phyloP scores from a whole-genome alignment of 37 sponge, comb jelly and placozoan species.

The Bolinopsis microptera region DNA sequence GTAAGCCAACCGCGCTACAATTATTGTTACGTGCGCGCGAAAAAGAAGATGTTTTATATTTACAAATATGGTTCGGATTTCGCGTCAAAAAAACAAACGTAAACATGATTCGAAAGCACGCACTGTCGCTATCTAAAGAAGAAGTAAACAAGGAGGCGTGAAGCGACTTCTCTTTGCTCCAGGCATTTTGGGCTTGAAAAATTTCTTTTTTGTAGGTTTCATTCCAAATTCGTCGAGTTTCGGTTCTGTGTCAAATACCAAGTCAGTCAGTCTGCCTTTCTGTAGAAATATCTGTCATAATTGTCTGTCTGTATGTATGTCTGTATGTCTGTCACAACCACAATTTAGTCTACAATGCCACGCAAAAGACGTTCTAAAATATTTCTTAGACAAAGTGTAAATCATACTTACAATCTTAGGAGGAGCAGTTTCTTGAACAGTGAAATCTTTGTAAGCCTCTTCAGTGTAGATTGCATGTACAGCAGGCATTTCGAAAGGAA shows the following conservation, averaged over 20 bases:
- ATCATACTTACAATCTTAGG: constrained; percentile 54
- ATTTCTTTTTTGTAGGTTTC: constrained; percentile 34
- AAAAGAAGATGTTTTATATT: background rate
- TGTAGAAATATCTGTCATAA: background rate
- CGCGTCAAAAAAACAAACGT: too few relatives aligned
- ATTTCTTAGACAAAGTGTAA: too few relatives aligned
- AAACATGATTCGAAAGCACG: too few relatives aligned
- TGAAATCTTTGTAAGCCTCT: constrained; percentile 80
- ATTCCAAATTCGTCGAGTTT: constrained; percentile 34
- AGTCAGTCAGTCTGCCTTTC: background rate
- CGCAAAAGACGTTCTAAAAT: too few relatives aligned
- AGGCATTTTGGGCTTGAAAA: constrained; percentile 6
- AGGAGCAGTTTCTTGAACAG: constrained; percentile 67
- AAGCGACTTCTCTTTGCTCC: background rate
- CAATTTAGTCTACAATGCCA: too few relatives aligned
- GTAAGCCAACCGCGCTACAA: too few relatives aligned
- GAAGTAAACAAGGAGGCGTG: background rate
- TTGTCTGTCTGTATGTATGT: background rate
- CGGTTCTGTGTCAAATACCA: background rate
- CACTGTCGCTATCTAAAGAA: background rate
- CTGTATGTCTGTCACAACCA: background rate
- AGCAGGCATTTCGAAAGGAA: constrained; percentile 86
- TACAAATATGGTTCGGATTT: background rate
- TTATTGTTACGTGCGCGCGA: constrained; percentile 38
- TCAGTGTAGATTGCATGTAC: constrained; percentile 92